Conservation (phyloP, 2,113 vertebrate species). For the Rostratula benghalensis region DNA sequence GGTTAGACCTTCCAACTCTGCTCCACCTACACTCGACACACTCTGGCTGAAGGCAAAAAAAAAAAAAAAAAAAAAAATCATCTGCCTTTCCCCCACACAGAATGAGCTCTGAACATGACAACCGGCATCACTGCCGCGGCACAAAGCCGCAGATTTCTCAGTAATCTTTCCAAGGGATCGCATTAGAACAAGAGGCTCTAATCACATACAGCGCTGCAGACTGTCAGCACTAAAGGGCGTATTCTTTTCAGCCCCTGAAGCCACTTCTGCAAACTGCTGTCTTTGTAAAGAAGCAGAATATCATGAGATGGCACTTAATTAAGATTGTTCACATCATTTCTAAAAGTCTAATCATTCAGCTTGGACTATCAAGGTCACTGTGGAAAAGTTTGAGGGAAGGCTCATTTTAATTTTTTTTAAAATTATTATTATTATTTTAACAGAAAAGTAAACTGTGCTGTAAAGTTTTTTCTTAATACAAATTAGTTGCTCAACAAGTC, state of each 20-base stretch:
- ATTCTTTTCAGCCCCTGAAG: background rate
- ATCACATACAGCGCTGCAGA: background rate
- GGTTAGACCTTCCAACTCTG: background rate
- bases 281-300: background rate
- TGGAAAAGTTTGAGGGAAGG: background rate
- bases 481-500: background rate
- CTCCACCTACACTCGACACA: background rate
- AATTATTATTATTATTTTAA: background rate
- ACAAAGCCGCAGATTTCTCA: constrained; percentile 38
- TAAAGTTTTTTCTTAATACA: background rate
- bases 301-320: background rate
- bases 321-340: background rate
- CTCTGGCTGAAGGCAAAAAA: background rate
- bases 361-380: background rate
- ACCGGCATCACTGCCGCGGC: background rate
- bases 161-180: background rate
- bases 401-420: background rate
- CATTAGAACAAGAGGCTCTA: background rate
- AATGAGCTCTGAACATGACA: background rate
- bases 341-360: background rate
- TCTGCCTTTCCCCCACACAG: background rate
- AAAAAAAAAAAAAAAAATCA: no score
- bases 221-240: rapidly evolving
- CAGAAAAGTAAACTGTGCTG: background rate
- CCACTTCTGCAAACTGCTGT: background rate